Base-by-base conservation (phyloP, 2,113 vertebrate species). In the Zingel zingel region DNA sequence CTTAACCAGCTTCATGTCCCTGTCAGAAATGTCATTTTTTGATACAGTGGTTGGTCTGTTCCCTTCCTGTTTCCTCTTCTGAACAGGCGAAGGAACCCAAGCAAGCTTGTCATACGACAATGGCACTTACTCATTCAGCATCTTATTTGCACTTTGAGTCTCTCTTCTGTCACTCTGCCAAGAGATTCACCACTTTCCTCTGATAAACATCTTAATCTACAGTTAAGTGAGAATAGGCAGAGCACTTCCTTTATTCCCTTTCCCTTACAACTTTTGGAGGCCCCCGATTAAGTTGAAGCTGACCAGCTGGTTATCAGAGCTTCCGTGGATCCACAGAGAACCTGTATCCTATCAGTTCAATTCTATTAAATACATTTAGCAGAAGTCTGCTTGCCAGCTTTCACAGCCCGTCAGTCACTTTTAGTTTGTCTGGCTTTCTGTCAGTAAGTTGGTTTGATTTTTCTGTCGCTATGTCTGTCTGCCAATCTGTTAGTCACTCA, bases 291-390 rank as follows among this genome's bases (percentile, higher is more conserved):
- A 64, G 57, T 67, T 66, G 53, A 72, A 27, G 84, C 74, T 79
- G 89, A 81, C 88, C 86, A 65, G 65, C 84, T 88, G 83, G 87
- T 89, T 91, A 93, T 93, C 91, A 53, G 68, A n/a, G 71, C 79
- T 71, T 59, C 79, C 83, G 57, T 82, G 71, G 61, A 36, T 77
- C 74, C 51, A 11, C 66, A 27, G 21, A 70, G 53, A 58, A 76
- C 74, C 69, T 78, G 67, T 86, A 79, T 87, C 68, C 81, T 86
- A 91, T 89, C 89, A 72, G 79, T 65, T 81, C 70, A 51, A 3
- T 79, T 86, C 79, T 39, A 84, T 85, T 82, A 83, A 84, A 87
- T 65, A 79, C 79, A 56, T 85, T 77, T 68, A 62, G 67, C 57
- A 79, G 84, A 67, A 25, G 79, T 85, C 71, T 62, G 56, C 25